phyloP scores from a whole-genome alignment of 2,113 vertebrate species.

The Mobula hypostoma region DNA sequence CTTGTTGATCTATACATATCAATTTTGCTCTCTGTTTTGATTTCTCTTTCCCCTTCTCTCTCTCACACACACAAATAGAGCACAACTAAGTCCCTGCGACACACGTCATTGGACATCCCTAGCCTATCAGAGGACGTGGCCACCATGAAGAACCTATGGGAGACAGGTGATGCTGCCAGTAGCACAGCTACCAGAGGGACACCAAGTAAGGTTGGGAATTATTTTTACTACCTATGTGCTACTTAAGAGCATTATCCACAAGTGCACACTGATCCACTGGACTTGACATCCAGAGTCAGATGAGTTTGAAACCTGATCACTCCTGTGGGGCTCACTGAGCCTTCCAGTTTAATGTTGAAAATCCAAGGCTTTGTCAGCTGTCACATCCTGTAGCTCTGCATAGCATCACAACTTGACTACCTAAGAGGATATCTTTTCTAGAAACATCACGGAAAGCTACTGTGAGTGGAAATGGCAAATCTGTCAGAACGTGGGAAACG shows the following conservation, averaged over 20 bases:
- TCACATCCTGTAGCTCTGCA: background rate
- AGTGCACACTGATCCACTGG: background rate
- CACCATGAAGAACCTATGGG: constrained; percentile 79
- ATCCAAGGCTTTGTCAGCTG: background rate
- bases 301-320: background rate
- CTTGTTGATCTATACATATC: background rate
- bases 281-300: background rate
- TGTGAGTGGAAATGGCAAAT: background rate
- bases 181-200: constrained; percentile 52
- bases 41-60: background rate
- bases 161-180: constrained; percentile 71
- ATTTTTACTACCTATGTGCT: background rate
- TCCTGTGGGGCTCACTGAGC: background rate
- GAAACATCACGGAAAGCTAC: background rate
- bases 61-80: background rate
- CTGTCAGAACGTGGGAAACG: background rate
- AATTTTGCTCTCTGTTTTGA: background rate
- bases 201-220: constrained; percentile 61
- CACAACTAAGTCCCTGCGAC: constrained; percentile 45
- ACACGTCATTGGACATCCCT: constrained; percentile 64
- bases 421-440: background rate
- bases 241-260: no score
- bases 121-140: constrained; percentile 65
- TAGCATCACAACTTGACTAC: background rate
- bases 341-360: background rate